phyloP scores from a whole-genome alignment of 1,140 invertebrate species.

The Ylistrum balloti region DNA sequence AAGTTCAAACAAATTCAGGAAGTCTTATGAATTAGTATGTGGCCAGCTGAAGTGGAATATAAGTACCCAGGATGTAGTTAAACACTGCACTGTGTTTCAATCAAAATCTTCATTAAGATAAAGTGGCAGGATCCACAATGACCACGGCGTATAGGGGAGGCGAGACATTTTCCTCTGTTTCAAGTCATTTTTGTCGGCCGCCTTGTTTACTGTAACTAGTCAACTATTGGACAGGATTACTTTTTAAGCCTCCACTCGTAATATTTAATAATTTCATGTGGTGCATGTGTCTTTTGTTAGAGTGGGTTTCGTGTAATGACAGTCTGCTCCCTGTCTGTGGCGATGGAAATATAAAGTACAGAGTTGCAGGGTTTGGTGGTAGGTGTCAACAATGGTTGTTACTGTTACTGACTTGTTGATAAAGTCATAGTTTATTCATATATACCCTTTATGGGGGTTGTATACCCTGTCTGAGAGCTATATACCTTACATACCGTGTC shows the following conservation, averaged over 20 bases:
- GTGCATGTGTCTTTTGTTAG: conserved; percentile 38
- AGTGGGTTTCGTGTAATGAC: background rate
- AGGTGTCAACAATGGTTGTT: too few relatives aligned
- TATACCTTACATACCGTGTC: too few relatives aligned
- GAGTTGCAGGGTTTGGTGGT: too few relatives aligned
- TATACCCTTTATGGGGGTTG: too few relatives aligned
- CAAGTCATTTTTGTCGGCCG: conserved; percentile 31
- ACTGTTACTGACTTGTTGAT: too few relatives aligned
- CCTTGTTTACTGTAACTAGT: conserved; percentile 19
- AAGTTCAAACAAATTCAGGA: conserved; percentile 39
- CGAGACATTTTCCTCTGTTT: conserved; percentile 33
- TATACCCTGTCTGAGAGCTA: too few relatives aligned
- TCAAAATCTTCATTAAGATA: conserved; percentile 40
- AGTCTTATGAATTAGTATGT: conserved; percentile 40
- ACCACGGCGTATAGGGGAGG: background rate
- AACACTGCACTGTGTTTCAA: conserved; percentile 26
- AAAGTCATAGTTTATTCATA: too few relatives aligned
- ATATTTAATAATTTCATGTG: conserved; percentile 36
- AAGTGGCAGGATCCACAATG: conserved; percentile 32
- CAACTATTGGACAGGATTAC: conserved; percentile 38
- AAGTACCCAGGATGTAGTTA: conserved; percentile 33
- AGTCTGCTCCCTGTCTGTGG: background rate
- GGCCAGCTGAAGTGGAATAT: background rate
- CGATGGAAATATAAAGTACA: background rate
- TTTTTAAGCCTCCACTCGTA: conserved; percentile 33